A percentile compares a stretch with the other conserved stretches of the same genome.
These are phyloP conservation scores for Psococerastis gibbosa DNA, from an alignment of 2,888 invertebrate genomes.

Conservation along the genomic window DNA sequence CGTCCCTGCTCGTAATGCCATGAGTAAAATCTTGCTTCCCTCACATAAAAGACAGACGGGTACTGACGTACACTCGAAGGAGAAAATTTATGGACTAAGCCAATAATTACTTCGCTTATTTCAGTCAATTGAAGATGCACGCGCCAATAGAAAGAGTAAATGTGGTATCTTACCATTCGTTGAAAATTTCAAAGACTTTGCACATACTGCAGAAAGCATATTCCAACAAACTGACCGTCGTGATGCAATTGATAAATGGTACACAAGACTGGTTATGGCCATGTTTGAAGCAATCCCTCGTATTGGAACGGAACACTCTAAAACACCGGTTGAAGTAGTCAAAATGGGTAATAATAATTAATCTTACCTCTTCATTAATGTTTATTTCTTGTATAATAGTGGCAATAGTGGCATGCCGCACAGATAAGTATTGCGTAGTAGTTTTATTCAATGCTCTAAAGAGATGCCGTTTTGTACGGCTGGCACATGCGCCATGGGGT, in stretches of 20 bases:
- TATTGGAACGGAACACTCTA: conserved; percentile 66
- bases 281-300: conserved; percentile 66
- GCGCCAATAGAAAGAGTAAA: conserved; percentile 52
- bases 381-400: background rate
- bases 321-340: conserved; percentile 82
- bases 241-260: conserved; percentile 85
- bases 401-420: no score
- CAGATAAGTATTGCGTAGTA: no score
- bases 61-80: no score
- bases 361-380: conserved; percentile 16
- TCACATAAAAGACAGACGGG: no score
- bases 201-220: conserved; percentile 67
- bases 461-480: no score
- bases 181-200: conserved; percentile 74
- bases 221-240: conserved; percentile 72
- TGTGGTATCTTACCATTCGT: conserved; percentile 83
- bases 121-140: conserved; percentile 52
- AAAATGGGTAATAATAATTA: conserved; percentile 82
- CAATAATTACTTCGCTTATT: background rate
- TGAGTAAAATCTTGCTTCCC: no score
- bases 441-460: no score
- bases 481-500: no score
- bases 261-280: conserved; percentile 54
- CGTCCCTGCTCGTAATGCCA: no score
- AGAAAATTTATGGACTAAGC: no score